Percentiles rank a stretch among this genome's conserved stretches.
phyloP scores from a whole-genome alignment of 2,797 vertebrate genomes.

The Brotogeris chrysoptera region DNA sequence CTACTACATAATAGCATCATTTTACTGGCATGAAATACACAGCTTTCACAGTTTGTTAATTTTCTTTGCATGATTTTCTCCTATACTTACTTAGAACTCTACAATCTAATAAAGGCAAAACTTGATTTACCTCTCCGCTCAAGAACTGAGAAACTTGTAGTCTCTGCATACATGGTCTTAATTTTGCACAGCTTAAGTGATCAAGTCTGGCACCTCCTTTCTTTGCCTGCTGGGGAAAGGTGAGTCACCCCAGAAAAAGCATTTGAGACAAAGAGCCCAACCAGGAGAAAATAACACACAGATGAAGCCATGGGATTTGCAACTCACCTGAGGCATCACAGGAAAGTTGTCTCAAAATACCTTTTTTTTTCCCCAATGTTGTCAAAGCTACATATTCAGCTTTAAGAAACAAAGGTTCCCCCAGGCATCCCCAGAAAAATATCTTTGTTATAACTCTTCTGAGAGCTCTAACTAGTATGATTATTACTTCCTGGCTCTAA shows the following conservation, averaged over 20 bases:
- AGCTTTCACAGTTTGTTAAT: neutral
- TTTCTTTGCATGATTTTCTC: neutral
- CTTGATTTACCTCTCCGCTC: neutral
- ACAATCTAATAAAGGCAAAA: neutral
- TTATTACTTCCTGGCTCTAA: neutral
- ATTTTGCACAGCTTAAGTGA: neutral
- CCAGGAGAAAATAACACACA: neutral
- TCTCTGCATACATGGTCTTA: neutral
- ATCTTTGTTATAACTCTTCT: neutral
- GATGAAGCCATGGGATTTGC: accelerated
- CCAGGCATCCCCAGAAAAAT: neutral
- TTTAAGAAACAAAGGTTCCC: neutral
- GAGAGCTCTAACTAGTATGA: neutral
- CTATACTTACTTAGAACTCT: neutral
- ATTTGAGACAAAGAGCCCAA: neutral
- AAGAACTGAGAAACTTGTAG: neutral
- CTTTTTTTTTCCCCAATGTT: neutral
- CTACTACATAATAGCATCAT: neutral
- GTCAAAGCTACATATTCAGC: neutral
- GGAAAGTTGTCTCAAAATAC: neutral
- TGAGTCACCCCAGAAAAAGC: neutral
- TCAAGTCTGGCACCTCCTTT: neutral
- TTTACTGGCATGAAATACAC: neutral
- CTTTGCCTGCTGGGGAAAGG: neutral
- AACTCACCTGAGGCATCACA: neutral